phyloP scores from a whole-genome alignment of 1,140 invertebrate species.

The Drosophila pandora region DNA sequence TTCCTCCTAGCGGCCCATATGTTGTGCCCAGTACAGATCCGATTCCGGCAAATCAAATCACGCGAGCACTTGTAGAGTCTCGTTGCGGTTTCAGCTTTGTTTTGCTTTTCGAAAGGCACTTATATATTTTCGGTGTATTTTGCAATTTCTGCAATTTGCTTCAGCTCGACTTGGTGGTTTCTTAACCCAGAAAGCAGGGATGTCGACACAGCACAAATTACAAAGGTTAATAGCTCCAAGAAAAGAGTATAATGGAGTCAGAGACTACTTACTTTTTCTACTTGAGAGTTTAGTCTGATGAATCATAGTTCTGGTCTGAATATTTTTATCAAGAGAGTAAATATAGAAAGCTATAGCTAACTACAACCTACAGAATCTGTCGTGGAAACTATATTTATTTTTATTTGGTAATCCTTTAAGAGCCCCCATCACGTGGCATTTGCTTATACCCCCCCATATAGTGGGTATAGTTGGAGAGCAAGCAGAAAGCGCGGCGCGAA shows the following conservation, averaged over 20 bases:
- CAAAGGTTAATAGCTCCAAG: slow-evolving; percentile 31
- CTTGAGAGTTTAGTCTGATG: too few species aligned
- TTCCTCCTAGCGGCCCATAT: slow-evolving; percentile 9
- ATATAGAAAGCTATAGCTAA: too few species aligned
- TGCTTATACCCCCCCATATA: background rate
- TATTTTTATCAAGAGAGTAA: background rate
- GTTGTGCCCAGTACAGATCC: slow-evolving; percentile 8
- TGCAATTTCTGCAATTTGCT: slow-evolving; percentile 42
- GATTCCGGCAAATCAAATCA: slow-evolving; percentile 23
- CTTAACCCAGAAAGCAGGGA: slow-evolving; percentile 41
- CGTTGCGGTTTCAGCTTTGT: slow-evolving; percentile 14
- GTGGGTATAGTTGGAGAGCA: background rate
- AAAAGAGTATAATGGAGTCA: background rate
- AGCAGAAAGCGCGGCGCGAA: slow-evolving; percentile 5
- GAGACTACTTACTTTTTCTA: too few species aligned
- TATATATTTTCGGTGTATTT: slow-evolving; percentile 25
- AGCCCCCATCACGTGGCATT: background rate
- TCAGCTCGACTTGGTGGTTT: slow-evolving; percentile 22
- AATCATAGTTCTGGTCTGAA: too few species aligned
- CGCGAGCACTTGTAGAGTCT: slow-evolving; percentile 16
- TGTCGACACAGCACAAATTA: slow-evolving; percentile 39
- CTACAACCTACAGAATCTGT: too few species aligned
- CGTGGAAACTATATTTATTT: too few species aligned
- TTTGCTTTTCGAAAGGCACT: slow-evolving; percentile 9
- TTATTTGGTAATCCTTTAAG: background rate